These are phyloP conservation scores for Chelonus insularis DNA, from an alignment of 1,140 invertebrate genomes.

Conservation along the genomic window DNA sequence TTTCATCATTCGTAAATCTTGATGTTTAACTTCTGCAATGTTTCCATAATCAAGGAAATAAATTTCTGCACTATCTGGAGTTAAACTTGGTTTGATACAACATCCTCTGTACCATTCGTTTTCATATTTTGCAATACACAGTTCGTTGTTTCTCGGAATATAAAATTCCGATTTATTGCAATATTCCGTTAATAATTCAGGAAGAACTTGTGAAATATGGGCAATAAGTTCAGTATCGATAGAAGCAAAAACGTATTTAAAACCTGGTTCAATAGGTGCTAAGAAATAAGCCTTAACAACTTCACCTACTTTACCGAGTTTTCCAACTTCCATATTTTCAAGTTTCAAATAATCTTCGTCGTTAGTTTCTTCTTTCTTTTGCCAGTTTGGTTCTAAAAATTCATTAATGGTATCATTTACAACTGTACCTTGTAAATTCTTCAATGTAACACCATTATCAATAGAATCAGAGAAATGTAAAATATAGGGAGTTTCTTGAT, in stretches of 20 bases:
- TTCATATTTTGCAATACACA: slow-evolving; percentile 47
- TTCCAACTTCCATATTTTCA: slow-evolving; percentile 28
- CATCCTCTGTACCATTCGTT: slow-evolving; percentile 43
- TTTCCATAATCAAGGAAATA: slow-evolving; percentile 53
- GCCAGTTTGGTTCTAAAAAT: slow-evolving; percentile 40
- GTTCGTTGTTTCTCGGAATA: slow-evolving; percentile 47
- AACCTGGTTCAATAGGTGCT: slow-evolving; percentile 16
- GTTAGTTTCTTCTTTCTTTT: slow-evolving; percentile 33
- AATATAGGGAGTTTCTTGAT: slow-evolving; percentile 32
- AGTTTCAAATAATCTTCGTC: slow-evolving; percentile 31
- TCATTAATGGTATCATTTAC: slow-evolving; percentile 44
- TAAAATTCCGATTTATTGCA: slow-evolving; percentile 36
- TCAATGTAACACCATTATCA: slow-evolving; percentile 42
- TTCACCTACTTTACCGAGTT: slow-evolving; percentile 44
- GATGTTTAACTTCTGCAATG: slow-evolving; percentile 37
- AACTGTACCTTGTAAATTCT: slow-evolving; percentile 28
- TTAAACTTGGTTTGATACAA: slow-evolving; percentile 33
- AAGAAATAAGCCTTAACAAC: slow-evolving; percentile 31
- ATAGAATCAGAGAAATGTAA: slow-evolving; percentile 35
- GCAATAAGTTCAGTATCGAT: slow-evolving; percentile 35
- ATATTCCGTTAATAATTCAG: slow-evolving; percentile 41
- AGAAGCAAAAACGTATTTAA: slow-evolving; percentile 32
- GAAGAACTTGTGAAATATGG: slow-evolving; percentile 38
- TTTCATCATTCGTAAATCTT: slow-evolving; percentile 46
- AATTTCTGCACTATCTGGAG: slow-evolving; percentile 27